Base-by-base conservation (phyloP, 2,113 vertebrate genomes). In the Oplegnathus fasciatus region DNA sequence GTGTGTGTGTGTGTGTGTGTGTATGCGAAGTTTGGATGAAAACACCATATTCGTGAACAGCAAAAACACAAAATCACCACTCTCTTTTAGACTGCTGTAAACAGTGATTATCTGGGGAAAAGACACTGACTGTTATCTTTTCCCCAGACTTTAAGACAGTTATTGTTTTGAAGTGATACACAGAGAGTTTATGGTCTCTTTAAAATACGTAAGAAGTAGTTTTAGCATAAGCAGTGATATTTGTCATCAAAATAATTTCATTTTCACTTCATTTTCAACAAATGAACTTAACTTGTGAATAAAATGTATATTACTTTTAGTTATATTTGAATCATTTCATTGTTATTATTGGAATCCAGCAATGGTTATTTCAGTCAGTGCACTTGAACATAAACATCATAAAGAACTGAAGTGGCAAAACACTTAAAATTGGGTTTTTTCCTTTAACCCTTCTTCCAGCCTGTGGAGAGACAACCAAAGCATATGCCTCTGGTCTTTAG, bases 1-100 rank as follows among this genome's bases (percentile, higher is more conserved):
- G 34, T 37, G 34, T 37, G 34, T 86, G 75, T n/a, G 50, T 52
- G 15, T 7, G 20, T 37, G 34, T 37, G 34, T 37, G 34, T 6
- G 6, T 37, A 6, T 6, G 6, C 34, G 6, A 40, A 28, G 44
- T 37, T 30, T 42, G 75, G 20, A 30, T 17, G 69, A 24, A 54
- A 74, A 69, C 62, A 55, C 9, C 46, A 20, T 75, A 2, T 80
- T 75, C 2, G 34, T 57, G 65, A 80, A 71, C 71, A 50, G 30
- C 26, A 62, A 58, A n/a, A 74, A 68, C 65, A 44, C 66, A 82
- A 82, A 72, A 37, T 37, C 74, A 82, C 42, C 48, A 78, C 55
- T 68, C 73, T 78, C 22, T 67, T 81, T 78, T 9, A 66, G 28
- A 71, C 52, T 37, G 37, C 65, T 80, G 78, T 81, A 84, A 88